phyloP scores from a whole-genome alignment of 2,888 invertebrate genomes.

The Imbricaverruca yamaguchii region DNA sequence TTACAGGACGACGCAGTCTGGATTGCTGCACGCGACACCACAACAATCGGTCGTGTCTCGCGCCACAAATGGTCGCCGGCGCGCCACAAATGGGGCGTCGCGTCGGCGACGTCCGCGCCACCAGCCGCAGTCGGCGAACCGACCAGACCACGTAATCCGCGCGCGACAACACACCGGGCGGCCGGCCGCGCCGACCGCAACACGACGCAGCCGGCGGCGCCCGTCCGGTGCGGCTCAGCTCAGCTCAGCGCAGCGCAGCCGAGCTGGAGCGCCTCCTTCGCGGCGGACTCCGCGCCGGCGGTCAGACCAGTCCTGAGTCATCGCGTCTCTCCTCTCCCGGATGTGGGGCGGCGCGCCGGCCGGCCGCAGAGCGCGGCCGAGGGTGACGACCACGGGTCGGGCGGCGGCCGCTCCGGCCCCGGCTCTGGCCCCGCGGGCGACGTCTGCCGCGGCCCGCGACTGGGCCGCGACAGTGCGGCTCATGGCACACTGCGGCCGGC shows the following conservation, averaged over 20 bases:
- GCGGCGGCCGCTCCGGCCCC: background rate
- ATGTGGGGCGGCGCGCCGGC: background rate
- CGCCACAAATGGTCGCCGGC: background rate
- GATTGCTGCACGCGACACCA: background rate
- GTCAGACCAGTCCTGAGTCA: background rate
- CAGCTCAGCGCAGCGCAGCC: background rate
- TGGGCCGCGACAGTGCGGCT: background rate
- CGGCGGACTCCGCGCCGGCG: background rate
- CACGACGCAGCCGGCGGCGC: background rate
- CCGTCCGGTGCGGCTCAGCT: too few species aligned
- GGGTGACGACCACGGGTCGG: background rate
- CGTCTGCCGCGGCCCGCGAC: background rate
- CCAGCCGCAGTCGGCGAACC: background rate
- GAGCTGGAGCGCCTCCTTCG: background rate
- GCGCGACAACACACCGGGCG: background rate
- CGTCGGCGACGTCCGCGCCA: background rate
- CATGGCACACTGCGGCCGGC: background rate
- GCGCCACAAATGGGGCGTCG: background rate
- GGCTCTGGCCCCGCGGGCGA: background rate
- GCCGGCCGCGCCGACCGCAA: background rate
- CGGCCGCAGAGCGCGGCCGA: too few species aligned
- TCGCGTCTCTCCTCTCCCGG: slow-evolving; percentile 13
- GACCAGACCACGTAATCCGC: background rate
- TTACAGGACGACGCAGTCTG: background rate
- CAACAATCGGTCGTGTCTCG: background rate